Conservation (phyloP, 2,888 invertebrate genomes). For the Caradrina clavipalpis region DNA sequence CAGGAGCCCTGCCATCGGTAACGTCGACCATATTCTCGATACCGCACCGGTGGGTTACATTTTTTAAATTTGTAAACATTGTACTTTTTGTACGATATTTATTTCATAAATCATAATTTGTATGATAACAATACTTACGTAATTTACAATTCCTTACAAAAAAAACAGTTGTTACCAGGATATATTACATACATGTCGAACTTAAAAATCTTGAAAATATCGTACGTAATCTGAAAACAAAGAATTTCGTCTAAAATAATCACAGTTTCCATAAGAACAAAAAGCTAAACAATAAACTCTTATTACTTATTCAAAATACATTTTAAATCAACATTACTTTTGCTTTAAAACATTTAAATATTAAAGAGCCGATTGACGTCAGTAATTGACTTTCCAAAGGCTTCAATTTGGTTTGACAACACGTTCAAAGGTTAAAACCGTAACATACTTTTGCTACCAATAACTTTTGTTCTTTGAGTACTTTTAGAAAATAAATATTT, state of each 20-base stretch:
- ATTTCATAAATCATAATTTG: too few relatives aligned
- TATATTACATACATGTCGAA: too few relatives aligned
- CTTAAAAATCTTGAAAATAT: not conserved
- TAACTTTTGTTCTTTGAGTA: not conserved
- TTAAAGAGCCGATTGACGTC: constrained; percentile 27
- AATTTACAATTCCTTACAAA: too few relatives aligned
- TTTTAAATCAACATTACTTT: constrained; percentile 14
- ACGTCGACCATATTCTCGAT: too few relatives aligned
- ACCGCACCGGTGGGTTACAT: too few relatives aligned
- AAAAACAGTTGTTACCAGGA: too few relatives aligned
- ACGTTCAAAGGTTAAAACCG: constrained; percentile 24
- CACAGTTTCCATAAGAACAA: not conserved
- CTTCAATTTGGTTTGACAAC: constrained; percentile 15
- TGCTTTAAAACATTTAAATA: constrained; percentile 25
- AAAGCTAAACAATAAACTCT: not conserved
- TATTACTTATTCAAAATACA: constrained; percentile 13
- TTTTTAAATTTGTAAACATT: too few relatives aligned
- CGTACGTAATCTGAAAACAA: not conserved
- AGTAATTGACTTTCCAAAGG: constrained; percentile 41
- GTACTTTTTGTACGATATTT: too few relatives aligned
- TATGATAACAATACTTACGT: too few relatives aligned
- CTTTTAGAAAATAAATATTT: constrained; percentile 7
- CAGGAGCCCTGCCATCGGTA: too few relatives aligned
- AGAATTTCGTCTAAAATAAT: not conserved
- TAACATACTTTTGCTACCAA: not conserved